Evolutionary conservation across 2,888 invertebrate genomes (phyloP).

Genomic region (Adelphocoris suturalis): DNA sequence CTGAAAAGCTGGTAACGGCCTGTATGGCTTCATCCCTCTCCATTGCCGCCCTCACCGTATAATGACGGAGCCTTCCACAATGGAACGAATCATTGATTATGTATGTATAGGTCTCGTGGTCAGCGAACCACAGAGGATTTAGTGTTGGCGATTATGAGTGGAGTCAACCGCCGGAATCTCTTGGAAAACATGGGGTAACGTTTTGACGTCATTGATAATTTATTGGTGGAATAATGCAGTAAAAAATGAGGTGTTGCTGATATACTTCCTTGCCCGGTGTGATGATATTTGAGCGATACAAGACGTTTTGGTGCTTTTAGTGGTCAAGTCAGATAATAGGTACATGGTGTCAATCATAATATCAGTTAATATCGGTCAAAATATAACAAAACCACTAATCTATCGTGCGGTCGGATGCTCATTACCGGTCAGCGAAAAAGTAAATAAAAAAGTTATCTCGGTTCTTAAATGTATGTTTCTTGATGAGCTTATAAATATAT

Average conservation of each 20-base stretch:
- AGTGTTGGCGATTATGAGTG: constrained; percentile 28
- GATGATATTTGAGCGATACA: too few species aligned
- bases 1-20: constrained; percentile 49
- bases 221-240: background rate
- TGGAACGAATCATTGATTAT: constrained; percentile 50
- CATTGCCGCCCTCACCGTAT: constrained; percentile 29
- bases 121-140: constrained; percentile 44
- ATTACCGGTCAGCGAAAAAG: too few species aligned
- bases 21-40: constrained; percentile 26
- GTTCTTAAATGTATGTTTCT: too few species aligned
- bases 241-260: background rate
- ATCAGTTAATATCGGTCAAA: too few species aligned
- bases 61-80: constrained; percentile 49
- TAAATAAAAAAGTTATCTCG: too few species aligned
- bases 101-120: constrained; percentile 49
- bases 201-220: background rate
- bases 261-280: too few species aligned
- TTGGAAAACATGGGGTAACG: constrained; percentile 5
- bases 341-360: too few species aligned
- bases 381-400: too few species aligned
- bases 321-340: too few species aligned
- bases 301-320: too few species aligned
- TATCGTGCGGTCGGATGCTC: too few species aligned
- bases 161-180: constrained; percentile 10
- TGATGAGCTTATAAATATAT: too few species aligned